phyloP scores from a whole-genome alignment of 2,888 invertebrate genomes.

The Nomada fucata region DNA sequence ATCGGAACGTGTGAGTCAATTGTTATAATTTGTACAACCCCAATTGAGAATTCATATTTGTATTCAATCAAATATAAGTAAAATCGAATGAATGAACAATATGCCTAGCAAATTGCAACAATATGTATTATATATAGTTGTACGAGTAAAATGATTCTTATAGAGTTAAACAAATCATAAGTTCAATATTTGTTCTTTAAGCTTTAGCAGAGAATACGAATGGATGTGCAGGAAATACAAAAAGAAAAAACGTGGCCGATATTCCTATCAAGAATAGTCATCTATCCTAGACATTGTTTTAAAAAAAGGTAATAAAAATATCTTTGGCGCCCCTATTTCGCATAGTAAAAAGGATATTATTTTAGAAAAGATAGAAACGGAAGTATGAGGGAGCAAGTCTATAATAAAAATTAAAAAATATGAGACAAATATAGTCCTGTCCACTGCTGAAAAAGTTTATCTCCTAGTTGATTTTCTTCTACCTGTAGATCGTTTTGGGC shows the following conservation, averaged over 20 bases:
- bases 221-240: slow-evolving; percentile 58
- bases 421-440: slow-evolving; percentile 59
- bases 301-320: slow-evolving; percentile 76
- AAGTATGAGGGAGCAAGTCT: slow-evolving; percentile 61
- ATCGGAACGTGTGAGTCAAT: slow-evolving; percentile 52
- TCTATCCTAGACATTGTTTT: slow-evolving; percentile 57
- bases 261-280: slow-evolving; percentile 45
- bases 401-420: slow-evolving; percentile 62
- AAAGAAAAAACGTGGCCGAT: slow-evolving; percentile 35
- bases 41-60: slow-evolving; percentile 45
- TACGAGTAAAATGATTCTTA: slow-evolving; percentile 60
- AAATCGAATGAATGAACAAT: slow-evolving; percentile 48
- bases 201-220: slow-evolving; percentile 29
- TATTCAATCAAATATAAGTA: slow-evolving; percentile 58
- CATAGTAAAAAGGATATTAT: slow-evolving; percentile 62
- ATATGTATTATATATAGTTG: slow-evolving; percentile 39
- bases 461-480: slow-evolving; percentile 82
- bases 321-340: slow-evolving; percentile 81
- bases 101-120: slow-evolving; percentile 42
- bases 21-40: slow-evolving; percentile 47
- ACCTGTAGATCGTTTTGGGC: slow-evolving; percentile 81
- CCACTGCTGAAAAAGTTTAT: slow-evolving; percentile 74
- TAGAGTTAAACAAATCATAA: slow-evolving; percentile 39
- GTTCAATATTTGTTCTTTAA: slow-evolving; percentile 18
- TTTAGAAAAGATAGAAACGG: slow-evolving; percentile 54